These are phyloP conservation scores for Belonocnema kinseyi DNA, from an alignment of 1,140 invertebrate genomes.

Conservation along the genomic window DNA sequence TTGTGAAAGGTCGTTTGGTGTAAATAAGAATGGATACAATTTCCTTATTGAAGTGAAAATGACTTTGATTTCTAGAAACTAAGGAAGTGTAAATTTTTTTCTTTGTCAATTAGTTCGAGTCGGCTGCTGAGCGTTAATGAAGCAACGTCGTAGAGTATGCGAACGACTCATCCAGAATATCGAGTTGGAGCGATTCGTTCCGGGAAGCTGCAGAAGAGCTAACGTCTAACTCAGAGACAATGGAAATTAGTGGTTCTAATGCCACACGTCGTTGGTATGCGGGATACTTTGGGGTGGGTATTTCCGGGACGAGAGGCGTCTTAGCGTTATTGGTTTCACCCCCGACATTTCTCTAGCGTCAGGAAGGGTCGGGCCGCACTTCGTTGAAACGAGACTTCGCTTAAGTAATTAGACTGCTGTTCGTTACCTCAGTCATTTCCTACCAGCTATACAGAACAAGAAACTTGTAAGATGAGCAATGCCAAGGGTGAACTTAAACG, in stretches of 20 bases:
- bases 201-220: slow-evolving; percentile 46
- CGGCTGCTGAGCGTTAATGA: slow-evolving; percentile 40
- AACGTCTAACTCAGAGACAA: slow-evolving; percentile 70
- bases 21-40: neutral
- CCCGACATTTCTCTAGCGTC: slow-evolving; percentile 51
- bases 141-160: slow-evolving; percentile 43
- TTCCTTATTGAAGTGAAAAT: slow-evolving; percentile 17
- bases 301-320: slow-evolving; percentile 54
- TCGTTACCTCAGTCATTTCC: slow-evolving; percentile 68
- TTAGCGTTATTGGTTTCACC: slow-evolving; percentile 73
- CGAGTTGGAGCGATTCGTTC: slow-evolving; percentile 43
- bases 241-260: slow-evolving; percentile 71
- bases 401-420: slow-evolving; percentile 74
- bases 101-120: slow-evolving; percentile 14
- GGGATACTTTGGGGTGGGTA: slow-evolving; percentile 56
- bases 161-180: slow-evolving; percentile 33
- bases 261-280: slow-evolving; percentile 63
- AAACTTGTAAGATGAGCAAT: slow-evolving; percentile 51
- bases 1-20: neutral
- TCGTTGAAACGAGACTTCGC: slow-evolving; percentile 58
- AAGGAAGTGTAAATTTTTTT: slow-evolving; percentile 27
- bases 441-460: slow-evolving; percentile 48
- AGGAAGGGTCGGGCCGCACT: slow-evolving; percentile 47
- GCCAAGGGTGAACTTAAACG: neutral
- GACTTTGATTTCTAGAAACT: slow-evolving; percentile 6